These are phyloP conservation scores for Clamator glandarius DNA, from an alignment of 2,797 vertebrate species.

Conservation along the genomic window DNA sequence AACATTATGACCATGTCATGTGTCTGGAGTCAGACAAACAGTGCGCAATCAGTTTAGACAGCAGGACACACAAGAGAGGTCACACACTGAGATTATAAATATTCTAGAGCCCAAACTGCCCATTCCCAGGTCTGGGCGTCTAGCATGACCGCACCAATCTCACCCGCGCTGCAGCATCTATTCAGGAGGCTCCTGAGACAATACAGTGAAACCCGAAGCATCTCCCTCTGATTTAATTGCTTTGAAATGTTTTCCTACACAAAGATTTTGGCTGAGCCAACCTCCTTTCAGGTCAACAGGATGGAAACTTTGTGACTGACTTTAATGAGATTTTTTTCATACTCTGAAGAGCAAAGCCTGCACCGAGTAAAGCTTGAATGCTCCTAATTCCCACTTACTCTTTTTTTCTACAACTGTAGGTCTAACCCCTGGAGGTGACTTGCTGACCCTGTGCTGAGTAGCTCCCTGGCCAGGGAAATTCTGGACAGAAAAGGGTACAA, in stretches of 20 bases:
- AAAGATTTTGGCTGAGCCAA: not conserved
- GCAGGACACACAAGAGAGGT: not conserved
- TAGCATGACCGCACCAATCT: not conserved
- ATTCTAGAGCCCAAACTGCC: not conserved
- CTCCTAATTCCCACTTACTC: not conserved
- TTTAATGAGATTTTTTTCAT: constrained; percentile 14
- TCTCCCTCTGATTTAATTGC: not conserved
- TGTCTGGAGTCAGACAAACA: not conserved
- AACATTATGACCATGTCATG: not conserved
- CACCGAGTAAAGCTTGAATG: not conserved
- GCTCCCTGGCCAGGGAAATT: not conserved
- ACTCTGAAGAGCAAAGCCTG: not conserved
- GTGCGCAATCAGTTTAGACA: not conserved
- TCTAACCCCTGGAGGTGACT: not conserved
- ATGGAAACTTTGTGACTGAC: not conserved
- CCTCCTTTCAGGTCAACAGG: not conserved
- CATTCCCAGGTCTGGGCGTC: not conserved
- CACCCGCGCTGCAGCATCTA: not conserved
- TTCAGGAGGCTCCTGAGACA: not conserved
- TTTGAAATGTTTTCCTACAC: not conserved
- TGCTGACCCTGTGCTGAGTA: not conserved
- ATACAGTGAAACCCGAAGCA: not conserved
- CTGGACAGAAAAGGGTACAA: not conserved
- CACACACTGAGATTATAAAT: not conserved
- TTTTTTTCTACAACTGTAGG: not conserved